Conservation (phyloP, 1,140 invertebrate species). For the Nylanderia fulva region DNA sequence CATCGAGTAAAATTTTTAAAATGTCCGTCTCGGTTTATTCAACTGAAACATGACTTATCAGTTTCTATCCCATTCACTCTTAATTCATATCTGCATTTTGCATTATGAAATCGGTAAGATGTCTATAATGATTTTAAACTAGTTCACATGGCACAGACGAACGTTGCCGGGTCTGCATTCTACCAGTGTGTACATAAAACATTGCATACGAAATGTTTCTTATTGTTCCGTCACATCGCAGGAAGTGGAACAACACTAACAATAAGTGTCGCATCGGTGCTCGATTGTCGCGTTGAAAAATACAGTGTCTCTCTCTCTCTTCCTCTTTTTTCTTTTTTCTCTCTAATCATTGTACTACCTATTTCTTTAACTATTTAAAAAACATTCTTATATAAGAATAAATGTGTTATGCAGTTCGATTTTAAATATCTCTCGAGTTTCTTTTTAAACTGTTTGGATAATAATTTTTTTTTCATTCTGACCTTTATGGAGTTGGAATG, state of each 20-base stretch:
- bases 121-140: conserved; percentile 33
- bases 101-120: conserved; percentile 17
- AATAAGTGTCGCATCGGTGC: neutral
- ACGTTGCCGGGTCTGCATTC: conserved; percentile 10
- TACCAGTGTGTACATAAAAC: neutral
- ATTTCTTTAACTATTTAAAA: neutral
- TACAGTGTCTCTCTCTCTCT: too few relatives aligned
- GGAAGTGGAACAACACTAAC: conserved; percentile 1
- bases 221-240: neutral
- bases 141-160: neutral
- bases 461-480: neutral
- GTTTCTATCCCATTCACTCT: conserved; percentile 28
- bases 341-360: neutral
- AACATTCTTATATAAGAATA: neutral
- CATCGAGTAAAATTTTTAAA: neutral
- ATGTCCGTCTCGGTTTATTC: neutral
- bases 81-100: conserved; percentile 7
- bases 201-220: conserved; percentile 8
- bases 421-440: neutral
- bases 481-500: neutral
- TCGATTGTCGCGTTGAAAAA: neutral
- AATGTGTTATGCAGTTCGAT: neutral
- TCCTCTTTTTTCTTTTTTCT: too few relatives aligned
- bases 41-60: neutral
- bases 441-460: neutral